A percentile compares a stretch with the other conserved stretches of the same genome.
These are phyloP conservation scores for Phortica okadai DNA, from an alignment of 2,888 invertebrate species.

Conservation along the genomic window DNA sequence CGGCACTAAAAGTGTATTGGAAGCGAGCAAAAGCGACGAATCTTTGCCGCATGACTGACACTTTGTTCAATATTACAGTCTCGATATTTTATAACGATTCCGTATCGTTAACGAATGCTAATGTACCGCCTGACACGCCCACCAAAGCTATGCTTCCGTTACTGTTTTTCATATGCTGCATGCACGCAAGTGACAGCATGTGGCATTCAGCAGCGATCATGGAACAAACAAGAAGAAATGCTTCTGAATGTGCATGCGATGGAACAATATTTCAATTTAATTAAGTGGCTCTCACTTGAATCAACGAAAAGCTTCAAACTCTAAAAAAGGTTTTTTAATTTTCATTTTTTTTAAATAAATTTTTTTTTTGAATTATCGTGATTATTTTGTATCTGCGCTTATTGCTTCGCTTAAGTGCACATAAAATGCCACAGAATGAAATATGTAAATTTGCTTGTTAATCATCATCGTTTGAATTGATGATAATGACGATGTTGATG, in stretches of 20 bases:
- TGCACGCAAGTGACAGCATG: neutral
- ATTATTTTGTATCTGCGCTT: neutral
- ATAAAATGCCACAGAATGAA: too few species aligned
- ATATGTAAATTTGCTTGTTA: neutral
- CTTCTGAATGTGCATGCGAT: slow-evolving; percentile 31
- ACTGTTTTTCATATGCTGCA: neutral
- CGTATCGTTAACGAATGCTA: neutral
- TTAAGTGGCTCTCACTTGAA: slow-evolving; percentile 20
- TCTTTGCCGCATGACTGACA: slow-evolving; percentile 20
- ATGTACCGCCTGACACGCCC: neutral
- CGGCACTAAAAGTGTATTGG: neutral
- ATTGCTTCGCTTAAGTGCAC: neutral
- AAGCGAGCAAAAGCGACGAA: neutral
- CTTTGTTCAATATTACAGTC: slow-evolving; percentile 19
- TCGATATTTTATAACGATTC: slow-evolving; percentile 15
- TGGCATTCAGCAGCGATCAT: neutral
- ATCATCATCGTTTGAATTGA: neutral
- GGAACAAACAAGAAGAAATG: neutral
- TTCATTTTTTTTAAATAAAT: neutral
- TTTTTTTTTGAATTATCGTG: neutral
- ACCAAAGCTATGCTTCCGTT: neutral
- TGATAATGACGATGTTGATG: neutral
- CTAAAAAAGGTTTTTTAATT: neutral
- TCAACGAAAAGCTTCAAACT: too few species aligned
- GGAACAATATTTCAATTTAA: slow-evolving; percentile 37